Evolutionary conservation across 2,888 invertebrate genomes (phyloP), one percentile per base, ranked within the genome.

Genomic region (Myopa tessellatipennis): DNA sequence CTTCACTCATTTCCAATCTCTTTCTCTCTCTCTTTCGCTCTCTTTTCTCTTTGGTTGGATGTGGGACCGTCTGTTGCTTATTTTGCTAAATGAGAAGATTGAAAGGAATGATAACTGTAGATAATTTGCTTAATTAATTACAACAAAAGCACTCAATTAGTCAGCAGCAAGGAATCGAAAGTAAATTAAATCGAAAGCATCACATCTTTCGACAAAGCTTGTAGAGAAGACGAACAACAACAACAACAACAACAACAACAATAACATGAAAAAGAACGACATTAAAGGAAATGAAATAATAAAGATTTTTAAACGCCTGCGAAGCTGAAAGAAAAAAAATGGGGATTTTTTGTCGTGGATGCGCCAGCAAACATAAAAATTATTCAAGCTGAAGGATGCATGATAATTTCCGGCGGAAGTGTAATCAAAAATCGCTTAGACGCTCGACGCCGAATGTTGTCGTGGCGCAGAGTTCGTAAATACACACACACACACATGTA

Each of bases 341-440:
- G 45, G 10, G 4, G 55, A 8, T 55, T 6, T 45, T 55, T 55
- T 55, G 12, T 55, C 14, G 16, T n/a, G 55, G 55, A 55, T 55
- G 38, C 7, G 65, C 38, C 36, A 5, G 4, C 4, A 63, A 36
- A 83, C 85, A 85, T 87, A 85, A 87, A 88, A 89, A 86, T 88
- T 88, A 88, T 88, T 89, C 88, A 87, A 85, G 86, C 85, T 88
- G 86, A 88, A 89, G 89, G 88, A 88, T 89, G 86, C 88, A 89
- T 89, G 89, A 89, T 89, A 89, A 89, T 89, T 88, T 89, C 88
- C 89, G 88, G 82, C 89, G 89, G 89, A 88, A 89, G 87, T 87
- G 89, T 89, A 89, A 89, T 89, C 89, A 89, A 89, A 89, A 89
- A 89, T 89, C 89, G 89, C 89, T 89, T 89, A 89, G 87, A 87